Percentiles rank a stretch among this genome's conserved stretches.
These are phyloP conservation scores for Pangasius mekongensis DNA, from an alignment of 2,797 vertebrate genomes.

Conservation along the genomic window DNA sequence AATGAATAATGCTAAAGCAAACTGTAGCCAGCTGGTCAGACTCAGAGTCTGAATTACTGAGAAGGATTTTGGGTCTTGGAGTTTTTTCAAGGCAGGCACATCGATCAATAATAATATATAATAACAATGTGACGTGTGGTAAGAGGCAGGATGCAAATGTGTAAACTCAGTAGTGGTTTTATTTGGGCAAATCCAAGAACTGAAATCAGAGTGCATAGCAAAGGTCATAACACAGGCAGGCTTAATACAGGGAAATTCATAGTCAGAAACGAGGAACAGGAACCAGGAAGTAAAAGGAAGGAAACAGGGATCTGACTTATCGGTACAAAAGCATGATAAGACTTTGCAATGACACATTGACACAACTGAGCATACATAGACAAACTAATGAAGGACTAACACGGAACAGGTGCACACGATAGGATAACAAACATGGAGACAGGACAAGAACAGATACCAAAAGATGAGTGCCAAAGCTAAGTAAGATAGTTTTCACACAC, in stretches of 20 bases:
- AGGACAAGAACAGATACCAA: background rate
- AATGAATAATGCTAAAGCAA: constrained; percentile 43
- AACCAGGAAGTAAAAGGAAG: background rate
- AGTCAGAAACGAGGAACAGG: background rate
- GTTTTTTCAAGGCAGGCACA: constrained; percentile 7
- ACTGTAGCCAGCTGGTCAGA: constrained; percentile 32
- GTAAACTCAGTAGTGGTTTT: constrained; percentile 10
- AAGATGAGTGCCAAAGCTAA: background rate
- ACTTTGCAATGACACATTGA: background rate
- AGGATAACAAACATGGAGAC: background rate
- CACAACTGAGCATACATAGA: background rate
- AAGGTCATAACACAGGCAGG: background rate
- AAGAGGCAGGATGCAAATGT: background rate
- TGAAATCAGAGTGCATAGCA: background rate
- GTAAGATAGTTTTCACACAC: background rate
- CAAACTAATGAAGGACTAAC: background rate
- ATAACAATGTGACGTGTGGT: constrained; percentile 15
- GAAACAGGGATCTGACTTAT: background rate
- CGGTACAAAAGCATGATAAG: background rate
- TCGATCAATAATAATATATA: background rate
- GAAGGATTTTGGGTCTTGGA: background rate
- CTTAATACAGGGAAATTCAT: background rate
- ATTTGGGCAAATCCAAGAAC: background rate
- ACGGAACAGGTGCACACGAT: constrained; percentile 1
- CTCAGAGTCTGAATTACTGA: constrained; percentile 5